These are phyloP conservation scores for Amniataba percoides DNA, from an alignment of 2,797 vertebrate genomes.

Conservation along the genomic window DNA sequence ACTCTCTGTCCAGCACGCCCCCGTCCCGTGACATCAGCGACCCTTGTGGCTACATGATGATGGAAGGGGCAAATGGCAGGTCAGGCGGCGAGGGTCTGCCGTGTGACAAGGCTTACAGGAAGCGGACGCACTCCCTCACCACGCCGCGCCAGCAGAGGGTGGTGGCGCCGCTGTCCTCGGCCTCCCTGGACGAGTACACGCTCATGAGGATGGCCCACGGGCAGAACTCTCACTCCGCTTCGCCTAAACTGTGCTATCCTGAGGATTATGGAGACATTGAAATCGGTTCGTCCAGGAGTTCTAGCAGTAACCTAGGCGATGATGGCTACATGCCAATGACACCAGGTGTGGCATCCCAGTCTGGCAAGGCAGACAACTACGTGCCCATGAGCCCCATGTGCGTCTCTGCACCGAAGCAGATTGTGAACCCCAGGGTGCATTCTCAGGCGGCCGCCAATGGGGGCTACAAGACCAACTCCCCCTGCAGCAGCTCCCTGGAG, in stretches of 20 bases:
- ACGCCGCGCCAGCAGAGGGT: constrained; percentile 91
- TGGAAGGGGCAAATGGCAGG: constrained; percentile 87
- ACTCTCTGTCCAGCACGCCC: constrained; percentile 92
- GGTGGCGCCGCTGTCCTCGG: constrained; percentile 90
- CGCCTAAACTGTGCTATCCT: constrained; percentile 91
- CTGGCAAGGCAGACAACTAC: constrained; percentile 86
- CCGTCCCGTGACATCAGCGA: constrained; percentile 88
- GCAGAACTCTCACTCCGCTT: constrained; percentile 87
- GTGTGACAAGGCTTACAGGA: constrained; percentile 88
- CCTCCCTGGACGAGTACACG: constrained; percentile 95
- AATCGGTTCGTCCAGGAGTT: constrained; percentile 86
- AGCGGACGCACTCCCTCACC: constrained; percentile 94
- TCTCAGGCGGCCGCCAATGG: constrained; percentile 66
- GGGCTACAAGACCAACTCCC: constrained; percentile 87
- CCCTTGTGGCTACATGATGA: constrained; percentile 92
- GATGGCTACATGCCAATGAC: constrained; percentile 98
- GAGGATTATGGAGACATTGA: constrained; percentile 96
- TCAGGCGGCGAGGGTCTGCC: constrained; percentile 35
- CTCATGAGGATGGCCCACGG: constrained; percentile 92
- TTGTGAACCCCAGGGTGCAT: constrained; percentile 89
- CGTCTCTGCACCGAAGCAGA: constrained; percentile 95
- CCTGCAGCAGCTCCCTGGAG: constrained; percentile 90
- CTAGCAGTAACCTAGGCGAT: constrained; percentile 83
- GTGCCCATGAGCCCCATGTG: constrained; percentile 96
- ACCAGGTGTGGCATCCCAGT: constrained; percentile 82